Evolutionary conservation across 1,140 invertebrate species (phyloP).

Genomic region (Bactericera cockerelli): DNA sequence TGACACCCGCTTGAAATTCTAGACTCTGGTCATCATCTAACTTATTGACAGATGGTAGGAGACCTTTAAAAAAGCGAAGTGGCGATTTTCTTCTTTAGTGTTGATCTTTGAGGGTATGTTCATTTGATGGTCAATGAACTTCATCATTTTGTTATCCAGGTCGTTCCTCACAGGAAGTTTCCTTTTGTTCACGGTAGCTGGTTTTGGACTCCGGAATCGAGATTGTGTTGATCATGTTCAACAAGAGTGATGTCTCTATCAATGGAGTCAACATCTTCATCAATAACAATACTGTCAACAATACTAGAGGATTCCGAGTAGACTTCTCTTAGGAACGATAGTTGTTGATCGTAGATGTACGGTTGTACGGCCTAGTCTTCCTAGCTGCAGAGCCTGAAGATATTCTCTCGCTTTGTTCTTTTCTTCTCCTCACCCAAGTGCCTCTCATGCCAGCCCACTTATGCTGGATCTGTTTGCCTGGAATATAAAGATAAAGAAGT

Average conservation of each 20-base stretch:
- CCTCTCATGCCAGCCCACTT: constrained; percentile 7
- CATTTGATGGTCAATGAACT: constrained; percentile 1
- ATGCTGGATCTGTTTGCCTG: constrained; percentile 1
- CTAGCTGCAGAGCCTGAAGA: constrained; percentile 3
- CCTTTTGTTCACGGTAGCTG: not conserved
- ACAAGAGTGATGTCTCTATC: not conserved
- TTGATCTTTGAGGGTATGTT: not conserved
- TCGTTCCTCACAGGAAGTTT: not conserved
- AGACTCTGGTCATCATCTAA: not conserved
- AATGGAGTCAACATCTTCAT: not conserved
- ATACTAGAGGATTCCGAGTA: not conserved
- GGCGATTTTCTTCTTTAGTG: not conserved
- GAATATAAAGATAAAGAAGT: not conserved
- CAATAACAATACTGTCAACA: not conserved
- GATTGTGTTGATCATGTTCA: not conserved
- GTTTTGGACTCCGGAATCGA: not conserved
- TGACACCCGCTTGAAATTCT: constrained; percentile 3
- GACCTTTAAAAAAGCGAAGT: constrained; percentile 1
- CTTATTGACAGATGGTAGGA: not conserved
- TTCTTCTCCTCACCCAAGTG: not conserved
- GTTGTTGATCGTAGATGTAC: constrained; percentile 10
- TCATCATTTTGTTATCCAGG: not conserved
- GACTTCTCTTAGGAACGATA: constrained; percentile 5
- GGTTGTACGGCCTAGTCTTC: not conserved
- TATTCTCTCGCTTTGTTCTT: constrained; percentile 6